phyloP scores from a whole-genome alignment of 2,797 vertebrate species.

The Muraenolepis orangiensis region DNA sequence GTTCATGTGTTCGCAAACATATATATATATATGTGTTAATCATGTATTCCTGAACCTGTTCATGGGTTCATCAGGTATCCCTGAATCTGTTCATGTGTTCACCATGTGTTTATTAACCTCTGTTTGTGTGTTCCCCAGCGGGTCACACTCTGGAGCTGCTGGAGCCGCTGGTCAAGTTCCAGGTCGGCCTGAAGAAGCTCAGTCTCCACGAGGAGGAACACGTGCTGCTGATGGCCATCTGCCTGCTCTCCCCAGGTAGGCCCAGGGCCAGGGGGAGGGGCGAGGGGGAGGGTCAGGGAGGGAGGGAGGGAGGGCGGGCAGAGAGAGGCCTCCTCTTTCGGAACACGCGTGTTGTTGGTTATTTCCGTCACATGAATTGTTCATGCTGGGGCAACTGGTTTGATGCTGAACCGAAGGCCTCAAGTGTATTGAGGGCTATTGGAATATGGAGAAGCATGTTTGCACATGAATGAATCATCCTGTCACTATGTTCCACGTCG shows the following conservation, averaged over 20 bases:
- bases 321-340: not conserved
- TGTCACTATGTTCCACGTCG: no score
- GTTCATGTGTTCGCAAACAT: not conserved
- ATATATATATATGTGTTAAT: no score
- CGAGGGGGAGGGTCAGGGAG: not conserved
- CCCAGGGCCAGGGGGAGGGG: not conserved
- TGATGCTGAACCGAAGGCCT: no score
- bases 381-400: conserved; percentile 8
- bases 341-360: not conserved
- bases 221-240: conserved; percentile 94
- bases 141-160: conserved; percentile 91
- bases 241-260: conserved; percentile 84
- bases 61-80: no score
- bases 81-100: not conserved
- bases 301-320: no score
- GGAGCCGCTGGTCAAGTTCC: conserved; percentile 95
- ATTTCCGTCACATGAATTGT: conserved; percentile 25
- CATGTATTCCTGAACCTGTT: not conserved
- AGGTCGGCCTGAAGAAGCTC: conserved; percentile 93
- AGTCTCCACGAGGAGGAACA: conserved; percentile 92
- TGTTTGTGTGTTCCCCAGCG: conserved; percentile 76
- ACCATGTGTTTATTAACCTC: not conserved
- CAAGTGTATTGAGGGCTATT: not conserved
- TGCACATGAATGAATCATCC: not conserved
- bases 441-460: not conserved